Evolutionary conservation across 2,888 invertebrate species (phyloP).

Genomic region (Chrysina gloriosa): DNA sequence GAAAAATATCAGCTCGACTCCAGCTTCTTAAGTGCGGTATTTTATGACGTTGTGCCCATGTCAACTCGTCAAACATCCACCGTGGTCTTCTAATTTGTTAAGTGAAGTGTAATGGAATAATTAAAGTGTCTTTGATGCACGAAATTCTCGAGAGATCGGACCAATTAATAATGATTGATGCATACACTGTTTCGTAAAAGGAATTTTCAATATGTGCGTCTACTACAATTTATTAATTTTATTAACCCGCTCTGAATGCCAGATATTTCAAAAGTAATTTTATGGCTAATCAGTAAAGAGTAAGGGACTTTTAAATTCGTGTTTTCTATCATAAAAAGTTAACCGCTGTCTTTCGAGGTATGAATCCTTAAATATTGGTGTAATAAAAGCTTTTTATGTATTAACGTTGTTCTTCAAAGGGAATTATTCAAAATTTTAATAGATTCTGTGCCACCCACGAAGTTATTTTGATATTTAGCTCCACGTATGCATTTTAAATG

Average conservation of each 20-base stretch:
- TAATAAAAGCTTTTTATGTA: slow-evolving; percentile 25
- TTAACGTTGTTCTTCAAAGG: too few relatives aligned
- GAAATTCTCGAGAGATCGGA: slow-evolving; percentile 1
- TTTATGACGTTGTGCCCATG: slow-evolving; percentile 1
- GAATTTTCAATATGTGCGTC: not conserved
- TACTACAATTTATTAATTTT: not conserved
- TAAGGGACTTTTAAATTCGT: slow-evolving; percentile 8
- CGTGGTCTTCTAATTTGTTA: slow-evolving; percentile 21
- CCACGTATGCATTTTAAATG: not conserved
- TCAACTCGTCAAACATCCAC: slow-evolving; percentile 22
- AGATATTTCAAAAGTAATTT: not conserved
- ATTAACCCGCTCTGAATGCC: too few relatives aligned
- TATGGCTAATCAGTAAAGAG: not conserved
- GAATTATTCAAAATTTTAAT: slow-evolving; percentile 24
- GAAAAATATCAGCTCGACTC: not conserved
- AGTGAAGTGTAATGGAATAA: slow-evolving; percentile 31
- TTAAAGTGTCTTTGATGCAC: slow-evolving; percentile 19
- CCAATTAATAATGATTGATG: slow-evolving; percentile 34
- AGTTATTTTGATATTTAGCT: slow-evolving; percentile 1
- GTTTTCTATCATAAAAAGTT: not conserved
- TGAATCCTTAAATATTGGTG: slow-evolving; percentile 1
- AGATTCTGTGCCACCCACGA: slow-evolving; percentile 27
- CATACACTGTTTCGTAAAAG: slow-evolving; percentile 1
- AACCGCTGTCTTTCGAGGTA: not conserved
- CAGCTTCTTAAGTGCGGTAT: not conserved